Conservation (phyloP, 37 sponge, comb jelly and placozoan genomes). For the Beroe forskalii region DNA sequence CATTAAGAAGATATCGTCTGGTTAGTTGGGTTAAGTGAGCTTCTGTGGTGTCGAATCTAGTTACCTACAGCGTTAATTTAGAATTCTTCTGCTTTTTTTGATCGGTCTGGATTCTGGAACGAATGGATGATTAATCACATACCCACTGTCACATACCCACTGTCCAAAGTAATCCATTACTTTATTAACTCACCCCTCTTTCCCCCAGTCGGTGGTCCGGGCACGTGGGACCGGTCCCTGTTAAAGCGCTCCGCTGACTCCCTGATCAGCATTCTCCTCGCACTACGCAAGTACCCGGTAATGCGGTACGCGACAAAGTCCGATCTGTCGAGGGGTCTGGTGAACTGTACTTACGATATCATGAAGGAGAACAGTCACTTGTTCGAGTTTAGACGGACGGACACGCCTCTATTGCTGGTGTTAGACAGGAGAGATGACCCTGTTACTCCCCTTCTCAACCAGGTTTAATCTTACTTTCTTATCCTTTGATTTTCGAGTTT, state of each 20-base stretch:
- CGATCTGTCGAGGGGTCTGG: neutral
- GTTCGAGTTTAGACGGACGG: conserved; percentile 76
- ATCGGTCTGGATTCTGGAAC: no score
- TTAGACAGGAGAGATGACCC: conserved; percentile 93
- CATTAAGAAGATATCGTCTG: conserved; percentile 12
- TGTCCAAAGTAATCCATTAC: no score
- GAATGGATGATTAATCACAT: no score
- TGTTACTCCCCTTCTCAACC: conserved; percentile 90
- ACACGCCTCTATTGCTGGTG: conserved; percentile 84
- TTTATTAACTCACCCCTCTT: no score
- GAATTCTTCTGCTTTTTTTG: no score
- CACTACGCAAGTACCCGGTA: conserved; percentile 87
- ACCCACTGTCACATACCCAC: neutral
- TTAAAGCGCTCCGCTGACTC: conserved; percentile 71
- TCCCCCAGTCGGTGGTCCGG: neutral
- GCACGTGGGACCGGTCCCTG: conserved; percentile 70
- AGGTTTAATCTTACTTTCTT: conserved; percentile 67
- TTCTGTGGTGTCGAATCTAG: neutral
- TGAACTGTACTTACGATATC: conserved; percentile 63
- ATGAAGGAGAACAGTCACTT: conserved; percentile 71
- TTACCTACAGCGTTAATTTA: no score
- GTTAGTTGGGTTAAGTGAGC: neutral
- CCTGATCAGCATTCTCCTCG: conserved; percentile 78
- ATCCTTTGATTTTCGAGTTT: no score
- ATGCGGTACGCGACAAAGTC: conserved; percentile 74